Evolutionary conservation across 2,888 invertebrate species (phyloP).

Genomic region (Tetropium fuscum): DNA sequence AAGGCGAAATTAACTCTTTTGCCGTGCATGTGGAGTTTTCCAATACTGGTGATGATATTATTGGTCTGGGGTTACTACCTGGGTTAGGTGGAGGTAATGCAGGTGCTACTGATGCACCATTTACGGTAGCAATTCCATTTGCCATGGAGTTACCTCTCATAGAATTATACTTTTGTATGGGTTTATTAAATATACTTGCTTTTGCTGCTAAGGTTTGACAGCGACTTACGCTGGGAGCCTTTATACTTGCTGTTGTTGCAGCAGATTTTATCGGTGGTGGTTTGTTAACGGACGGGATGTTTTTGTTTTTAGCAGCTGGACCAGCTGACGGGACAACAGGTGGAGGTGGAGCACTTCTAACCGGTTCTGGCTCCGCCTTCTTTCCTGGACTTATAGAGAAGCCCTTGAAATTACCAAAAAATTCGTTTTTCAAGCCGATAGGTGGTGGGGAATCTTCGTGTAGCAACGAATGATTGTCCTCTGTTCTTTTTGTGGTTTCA

Average conservation of each 20-base stretch:
- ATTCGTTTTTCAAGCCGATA: slow-evolving; percentile 66
- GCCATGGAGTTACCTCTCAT: slow-evolving; percentile 66
- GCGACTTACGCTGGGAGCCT: slow-evolving; percentile 44
- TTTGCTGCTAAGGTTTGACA: slow-evolving; percentile 41
- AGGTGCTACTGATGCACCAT: slow-evolving; percentile 64
- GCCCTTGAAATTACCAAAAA: slow-evolving; percentile 90
- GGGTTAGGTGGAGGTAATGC: slow-evolving; percentile 75
- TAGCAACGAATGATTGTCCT: slow-evolving; percentile 78
- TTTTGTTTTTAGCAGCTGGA: slow-evolving; percentile 1
- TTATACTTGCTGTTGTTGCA: slow-evolving; percentile 23
- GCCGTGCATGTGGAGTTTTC: slow-evolving; percentile 86
- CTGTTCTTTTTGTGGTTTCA: slow-evolving; percentile 69
- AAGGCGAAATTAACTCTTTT: slow-evolving; percentile 76
- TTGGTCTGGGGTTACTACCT: slow-evolving; percentile 74
- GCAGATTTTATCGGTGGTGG: not conserved
- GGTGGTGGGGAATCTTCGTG: slow-evolving; percentile 57
- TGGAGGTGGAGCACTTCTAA: slow-evolving; percentile 74
- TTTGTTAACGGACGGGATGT: slow-evolving; percentile 57
- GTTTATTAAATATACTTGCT: slow-evolving; percentile 48
- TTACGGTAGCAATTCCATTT: slow-evolving; percentile 61
- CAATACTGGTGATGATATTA: slow-evolving; percentile 85
- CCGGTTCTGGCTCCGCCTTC: slow-evolving; percentile 58
- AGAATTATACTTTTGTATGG: slow-evolving; percentile 53
- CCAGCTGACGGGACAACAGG: slow-evolving; percentile 66
- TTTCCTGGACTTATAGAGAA: slow-evolving; percentile 79